These are phyloP conservation scores for Sebastes taczanowskii DNA, from an alignment of 2,797 vertebrate genomes.

Conservation along the genomic window DNA sequence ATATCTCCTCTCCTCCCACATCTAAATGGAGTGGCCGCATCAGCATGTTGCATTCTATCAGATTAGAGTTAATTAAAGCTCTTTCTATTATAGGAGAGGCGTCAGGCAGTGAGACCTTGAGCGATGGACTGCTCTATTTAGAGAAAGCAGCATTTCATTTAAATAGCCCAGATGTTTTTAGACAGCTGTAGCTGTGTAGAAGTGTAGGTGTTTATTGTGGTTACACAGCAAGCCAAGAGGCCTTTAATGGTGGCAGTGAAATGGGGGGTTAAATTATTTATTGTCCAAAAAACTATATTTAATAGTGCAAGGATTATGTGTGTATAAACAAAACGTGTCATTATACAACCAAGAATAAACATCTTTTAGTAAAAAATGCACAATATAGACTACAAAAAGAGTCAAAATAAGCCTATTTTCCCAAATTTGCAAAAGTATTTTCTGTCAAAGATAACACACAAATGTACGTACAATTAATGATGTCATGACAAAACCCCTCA, in stretches of 20 bases:
- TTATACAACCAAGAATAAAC: neutral
- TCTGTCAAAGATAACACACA: neutral
- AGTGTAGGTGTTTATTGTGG: constrained; percentile 14
- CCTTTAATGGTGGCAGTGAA: constrained; percentile 1
- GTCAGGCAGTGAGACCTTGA: constrained; percentile 63
- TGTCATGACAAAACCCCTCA: neutral
- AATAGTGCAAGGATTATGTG: neutral
- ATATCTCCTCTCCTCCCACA: neutral
- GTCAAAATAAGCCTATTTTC: neutral
- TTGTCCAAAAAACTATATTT: neutral
- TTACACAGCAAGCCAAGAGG: neutral
- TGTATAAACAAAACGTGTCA: neutral
- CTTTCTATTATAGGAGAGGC: constrained; percentile 64
- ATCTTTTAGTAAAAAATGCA: neutral
- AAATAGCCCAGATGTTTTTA: constrained; percentile 70
- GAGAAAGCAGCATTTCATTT: constrained; percentile 39
- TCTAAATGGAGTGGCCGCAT: constrained; percentile 22
- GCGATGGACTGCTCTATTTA: constrained; percentile 4
- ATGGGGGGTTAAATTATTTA: constrained; percentile 10
- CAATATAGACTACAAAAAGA: neutral
- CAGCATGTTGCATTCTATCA: constrained; percentile 45
- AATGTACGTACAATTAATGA: neutral
- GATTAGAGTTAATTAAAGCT: constrained; percentile 72
- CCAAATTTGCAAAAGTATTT: too few relatives aligned
- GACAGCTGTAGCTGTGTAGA: constrained; percentile 19